phyloP scores from a whole-genome alignment of 2,888 invertebrate genomes.

The Eupithecia exiguata region DNA sequence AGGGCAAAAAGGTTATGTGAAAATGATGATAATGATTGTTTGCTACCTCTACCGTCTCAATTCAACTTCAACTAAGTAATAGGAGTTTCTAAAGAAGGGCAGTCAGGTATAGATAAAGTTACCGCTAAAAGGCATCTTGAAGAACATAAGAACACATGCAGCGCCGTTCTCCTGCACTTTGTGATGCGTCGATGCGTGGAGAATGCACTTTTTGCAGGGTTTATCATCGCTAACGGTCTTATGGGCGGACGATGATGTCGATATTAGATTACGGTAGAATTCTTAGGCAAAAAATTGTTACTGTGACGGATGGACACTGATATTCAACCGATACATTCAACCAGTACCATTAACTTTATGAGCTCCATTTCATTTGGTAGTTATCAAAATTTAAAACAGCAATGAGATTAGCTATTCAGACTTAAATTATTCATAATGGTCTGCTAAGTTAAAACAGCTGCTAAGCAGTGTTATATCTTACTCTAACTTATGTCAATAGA shows the following conservation, averaged over 20 bases:
- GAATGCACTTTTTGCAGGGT: constrained; percentile 44
- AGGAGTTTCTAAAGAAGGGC: not conserved
- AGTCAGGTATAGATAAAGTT: not conserved
- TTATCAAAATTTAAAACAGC: not conserved
- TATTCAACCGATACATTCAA: not conserved
- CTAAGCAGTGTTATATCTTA: too few relatives aligned
- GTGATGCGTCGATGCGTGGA: constrained; percentile 37
- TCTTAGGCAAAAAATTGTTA: constrained; percentile 34
- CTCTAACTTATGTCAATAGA: too few relatives aligned
- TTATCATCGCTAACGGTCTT: constrained; percentile 41
- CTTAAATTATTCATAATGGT: too few relatives aligned
- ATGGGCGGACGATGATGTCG: constrained; percentile 33
- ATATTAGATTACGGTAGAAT: constrained; percentile 43
- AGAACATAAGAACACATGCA: constrained; percentile 9
- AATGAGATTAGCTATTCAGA: too few relatives aligned
- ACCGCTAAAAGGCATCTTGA: not conserved
- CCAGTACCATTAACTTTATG: not conserved
- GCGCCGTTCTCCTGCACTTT: constrained; percentile 35
- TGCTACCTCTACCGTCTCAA: not conserved
- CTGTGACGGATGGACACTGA: not conserved
- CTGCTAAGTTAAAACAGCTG: too few relatives aligned
- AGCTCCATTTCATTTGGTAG: not conserved
- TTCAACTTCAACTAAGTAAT: not conserved
- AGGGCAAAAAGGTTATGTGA: not conserved
- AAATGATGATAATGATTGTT: not conserved